These are phyloP conservation scores for Abrostola triplasia DNA, from an alignment of 2,888 invertebrate species.

Conservation along the genomic window DNA sequence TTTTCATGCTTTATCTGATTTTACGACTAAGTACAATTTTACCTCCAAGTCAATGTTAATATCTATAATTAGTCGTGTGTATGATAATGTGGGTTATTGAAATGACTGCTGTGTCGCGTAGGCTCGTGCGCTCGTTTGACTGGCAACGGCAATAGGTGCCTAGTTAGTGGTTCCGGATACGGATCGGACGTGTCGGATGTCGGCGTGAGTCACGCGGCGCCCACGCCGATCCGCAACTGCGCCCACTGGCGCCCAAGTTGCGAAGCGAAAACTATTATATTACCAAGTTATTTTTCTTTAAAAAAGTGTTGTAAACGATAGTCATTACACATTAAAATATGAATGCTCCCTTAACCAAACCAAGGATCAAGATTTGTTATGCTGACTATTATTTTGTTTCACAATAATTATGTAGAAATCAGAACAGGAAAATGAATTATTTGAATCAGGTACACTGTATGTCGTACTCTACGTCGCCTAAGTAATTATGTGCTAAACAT, in stretches of 20 bases:
- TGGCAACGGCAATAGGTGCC: conserved; percentile 77
- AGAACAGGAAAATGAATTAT: neutral
- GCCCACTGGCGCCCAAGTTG: conserved; percentile 58
- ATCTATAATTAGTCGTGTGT: conserved; percentile 52
- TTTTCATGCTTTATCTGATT: no score
- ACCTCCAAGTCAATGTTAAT: conserved; percentile 14
- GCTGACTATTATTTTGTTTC: conserved; percentile 5
- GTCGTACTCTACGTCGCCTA: neutral
- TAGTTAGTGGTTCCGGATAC: conserved; percentile 88
- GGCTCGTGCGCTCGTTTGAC: conserved; percentile 76
- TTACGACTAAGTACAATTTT: no score
- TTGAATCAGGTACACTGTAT: neutral
- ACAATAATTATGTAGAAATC: neutral
- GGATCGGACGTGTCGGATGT: conserved; percentile 89
- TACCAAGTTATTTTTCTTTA: conserved; percentile 11
- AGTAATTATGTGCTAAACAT: neutral
- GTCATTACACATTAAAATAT: neutral
- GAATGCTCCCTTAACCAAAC: neutral
- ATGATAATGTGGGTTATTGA: conserved; percentile 68
- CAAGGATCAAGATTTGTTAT: conserved; percentile 42
- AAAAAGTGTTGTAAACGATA: conserved; percentile 8
- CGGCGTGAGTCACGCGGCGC: conserved; percentile 87
- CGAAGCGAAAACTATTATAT: conserved; percentile 37
- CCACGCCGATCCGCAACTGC: conserved; percentile 56
- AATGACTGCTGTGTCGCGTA: conserved; percentile 75